Evolutionary conservation across 2,797 vertebrate species (phyloP), one percentile per base, ranked within the genome.

Genomic region (Girardinus metallicus): DNA sequence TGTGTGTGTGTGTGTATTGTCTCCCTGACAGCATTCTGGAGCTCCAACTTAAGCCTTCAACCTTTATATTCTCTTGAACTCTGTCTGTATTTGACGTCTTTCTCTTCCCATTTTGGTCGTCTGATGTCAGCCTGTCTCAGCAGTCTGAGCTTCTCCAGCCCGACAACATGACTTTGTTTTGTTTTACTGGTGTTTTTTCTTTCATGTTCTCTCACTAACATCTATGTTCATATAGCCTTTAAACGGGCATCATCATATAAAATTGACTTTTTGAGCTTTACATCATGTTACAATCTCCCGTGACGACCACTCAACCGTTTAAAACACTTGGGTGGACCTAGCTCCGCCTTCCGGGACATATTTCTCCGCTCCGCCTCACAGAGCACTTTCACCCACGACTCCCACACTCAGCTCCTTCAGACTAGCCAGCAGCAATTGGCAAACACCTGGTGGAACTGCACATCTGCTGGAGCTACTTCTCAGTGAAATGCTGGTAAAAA

Each of bases 81-180:
- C 79, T 74, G 78, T 78, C 79, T 12, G 34, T 68, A 82, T 84
- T 87, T 76, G 79, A 79, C 55, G 1, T 87, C 86, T 86, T 66
- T 76, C 84, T 78, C 77, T 62, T 81, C 79, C 83, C 76, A 11
- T 80, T 71, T 84, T 31, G 4, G 15, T 73, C 34, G 86, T 94
- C 93, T 95, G 91, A 94, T 88, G 92, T 91, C 55, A 9, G 74
- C 72, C 43, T 82, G 85, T 88, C 87, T 85, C 78, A 46, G 85
- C 87, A 85, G 83, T 57, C 79, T 91, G n/a, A 31, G 55, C 55
- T 60, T n/a, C 53, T 12, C 23, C 53, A 55, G 53, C 11, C 53
- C 10, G 4, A 1, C 53, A 55, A n/a, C 26, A 55, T n/a, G 53
- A 55, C 26, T 26, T 55, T 26, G 53, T n/a, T 55, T n/a, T 55